Evolutionary conservation across 2,888 invertebrate species (phyloP), one percentile per base, ranked within the genome.

Genomic region (Scelioninae gen. 2): DNA sequence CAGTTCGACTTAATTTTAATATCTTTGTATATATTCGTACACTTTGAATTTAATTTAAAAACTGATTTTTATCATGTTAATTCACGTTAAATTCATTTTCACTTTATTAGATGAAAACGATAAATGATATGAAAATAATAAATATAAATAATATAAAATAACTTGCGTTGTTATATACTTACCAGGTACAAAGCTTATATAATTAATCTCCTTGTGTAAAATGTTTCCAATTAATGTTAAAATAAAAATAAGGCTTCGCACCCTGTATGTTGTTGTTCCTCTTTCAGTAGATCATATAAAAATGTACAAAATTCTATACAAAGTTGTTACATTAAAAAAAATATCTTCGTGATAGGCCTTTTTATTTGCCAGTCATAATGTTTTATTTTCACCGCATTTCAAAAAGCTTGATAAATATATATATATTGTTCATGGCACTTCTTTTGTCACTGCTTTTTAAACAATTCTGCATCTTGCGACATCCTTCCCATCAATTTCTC

Each of bases 281-380:
- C 10, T 25, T 22, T 39, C 7, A 4, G 7, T 43, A 52, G 18
- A 50, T 68, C 19, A 18, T 73, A 60, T 65, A 65, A 50, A 74
- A 70, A 39, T 60, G 60, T 73, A 74, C 25, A 74, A 74, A 74
- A 70, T 61, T 55, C 15, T 65, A 61, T 74, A 70, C 60, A 74
- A 74, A 65, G 18, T 65, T 46, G 28, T 64, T 52, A 28, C 48
- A 55, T 60, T 43, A 45, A 69, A 69, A 69, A 69, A 45, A 73
- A 73, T 60, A 60, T 48, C 9, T 46, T 43, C 25, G 11, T n/a
- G 22, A 55, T 61, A 65, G 65, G 55, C 72, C 72, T 65, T 55
- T 43, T 65, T 58, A 65, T 65, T 35, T 71, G n/a, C 46, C 9
- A n/a, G 15, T 50, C 58, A 58, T 64, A 39, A 6, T 58, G 58